Base-by-base conservation (phyloP, 2,888 invertebrate genomes). In the Galerucella nymphaeae region DNA sequence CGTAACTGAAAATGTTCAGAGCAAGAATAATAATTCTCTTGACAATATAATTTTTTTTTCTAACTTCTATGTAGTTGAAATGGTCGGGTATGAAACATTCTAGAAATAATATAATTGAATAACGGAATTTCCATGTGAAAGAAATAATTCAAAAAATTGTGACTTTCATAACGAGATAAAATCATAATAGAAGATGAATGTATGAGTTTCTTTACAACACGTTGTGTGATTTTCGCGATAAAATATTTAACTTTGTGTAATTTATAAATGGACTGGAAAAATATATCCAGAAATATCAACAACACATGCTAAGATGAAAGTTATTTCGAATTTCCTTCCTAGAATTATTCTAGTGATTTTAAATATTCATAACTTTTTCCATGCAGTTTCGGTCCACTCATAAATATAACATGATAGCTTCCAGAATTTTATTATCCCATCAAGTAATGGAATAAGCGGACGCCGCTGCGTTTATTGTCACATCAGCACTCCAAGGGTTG, bases 401-500 rank as follows among this genome's bases (percentile, higher is more conserved):
- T 23, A 16, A 16, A 14, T 14, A 57, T 57, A 4, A 23, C 9
- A 55, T 18, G 55, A n/a, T 53, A 53, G 16, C n/a, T 18, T 18
- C 53, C 5, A 53, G n/a, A n/a, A 1, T 14, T 18, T 23, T 58
- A 58, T 30, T 30, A 58, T 58, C 11, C 30, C 8, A 23, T 13
- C 13, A 14, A 30, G 30, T 30, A 14, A 14, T 30, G 23, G 30
- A 30, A 14, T 58, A 62, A 62, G 42, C 41, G 61, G 50, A 23
- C 63, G 70, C 20, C 63, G 55, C 63, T 64, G 70, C 20, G 55
- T 70, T 70, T 63, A 70, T 72, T 74, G 70, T 74, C 74, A 72
- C 69, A 72, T 70, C 71, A 64, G 61, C 64, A 62, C 71, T 66
- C 65, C 68, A 71, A 70, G 66, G 75, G 73, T 71, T 71, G 73